These are phyloP conservation scores for Oncopodura yosiiana DNA, from an alignment of 1,140 invertebrate genomes.

Conservation along the genomic window DNA sequence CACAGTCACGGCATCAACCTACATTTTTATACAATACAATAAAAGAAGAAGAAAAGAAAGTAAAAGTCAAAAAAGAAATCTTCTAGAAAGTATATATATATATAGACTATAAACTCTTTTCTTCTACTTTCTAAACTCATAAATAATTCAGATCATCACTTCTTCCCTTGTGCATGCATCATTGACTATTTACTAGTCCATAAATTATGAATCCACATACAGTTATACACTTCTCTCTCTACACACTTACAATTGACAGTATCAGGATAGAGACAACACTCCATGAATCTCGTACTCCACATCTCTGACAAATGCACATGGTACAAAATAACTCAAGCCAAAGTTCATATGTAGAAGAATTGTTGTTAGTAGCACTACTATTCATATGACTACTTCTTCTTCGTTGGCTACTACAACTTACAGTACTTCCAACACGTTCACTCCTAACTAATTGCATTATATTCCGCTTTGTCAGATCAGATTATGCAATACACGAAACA, in stretches of 20 bases:
- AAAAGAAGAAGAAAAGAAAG: slow-evolving; percentile 1
- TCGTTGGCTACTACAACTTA: too few relatives aligned
- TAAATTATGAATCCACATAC: too few relatives aligned
- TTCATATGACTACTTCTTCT: neutral
- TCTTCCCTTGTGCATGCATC: too few relatives aligned
- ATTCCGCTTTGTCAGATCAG: too few relatives aligned
- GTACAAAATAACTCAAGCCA: neutral
- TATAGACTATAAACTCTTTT: too few relatives aligned
- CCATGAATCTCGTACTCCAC: neutral
- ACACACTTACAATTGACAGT: neutral
- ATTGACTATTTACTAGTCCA: too few relatives aligned
- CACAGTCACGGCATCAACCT: neutral
- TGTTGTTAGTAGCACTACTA: neutral
- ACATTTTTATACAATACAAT: neutral
- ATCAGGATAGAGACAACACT: neutral
- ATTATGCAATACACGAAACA: too few relatives aligned
- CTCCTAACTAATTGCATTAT: too few relatives aligned
- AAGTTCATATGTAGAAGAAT: neutral
- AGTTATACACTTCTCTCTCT: neutral
- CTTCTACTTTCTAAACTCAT: too few relatives aligned
- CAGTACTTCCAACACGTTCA: too few relatives aligned
- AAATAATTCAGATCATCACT: too few relatives aligned
- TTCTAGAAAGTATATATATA: too few relatives aligned
- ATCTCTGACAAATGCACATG: neutral
- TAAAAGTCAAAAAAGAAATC: neutral